Evolutionary conservation across 2,113 vertebrate species (phyloP).

Genomic region (Empidonax traillii): DNA sequence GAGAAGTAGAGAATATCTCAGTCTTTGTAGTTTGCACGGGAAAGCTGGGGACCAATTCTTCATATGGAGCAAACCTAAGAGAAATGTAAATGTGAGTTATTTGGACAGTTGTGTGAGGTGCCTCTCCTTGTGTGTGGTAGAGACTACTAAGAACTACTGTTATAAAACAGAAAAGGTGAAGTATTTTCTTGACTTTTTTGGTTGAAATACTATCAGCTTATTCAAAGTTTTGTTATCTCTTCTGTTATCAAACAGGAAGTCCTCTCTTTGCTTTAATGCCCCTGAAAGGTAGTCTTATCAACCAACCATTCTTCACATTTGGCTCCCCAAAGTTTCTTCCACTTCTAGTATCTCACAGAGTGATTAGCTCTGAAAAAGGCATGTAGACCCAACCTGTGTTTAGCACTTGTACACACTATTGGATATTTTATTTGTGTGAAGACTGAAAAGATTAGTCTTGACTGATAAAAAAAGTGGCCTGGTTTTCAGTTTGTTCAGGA

Average conservation of each 20-base stretch:
- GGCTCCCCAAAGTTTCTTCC: slow-evolving; percentile 12
- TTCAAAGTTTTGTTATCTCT: background rate
- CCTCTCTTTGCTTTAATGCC: slow-evolving; percentile 28
- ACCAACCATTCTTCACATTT: background rate
- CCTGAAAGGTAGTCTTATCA: slow-evolving; percentile 33
- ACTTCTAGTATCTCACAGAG: background rate
- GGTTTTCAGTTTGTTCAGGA: background rate
- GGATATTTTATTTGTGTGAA: background rate
- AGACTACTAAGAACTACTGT: background rate
- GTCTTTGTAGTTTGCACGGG: background rate
- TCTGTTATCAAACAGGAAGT: slow-evolving; percentile 37
- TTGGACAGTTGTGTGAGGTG: background rate
- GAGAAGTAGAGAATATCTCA: background rate
- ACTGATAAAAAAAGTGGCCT: background rate
- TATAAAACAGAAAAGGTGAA: background rate
- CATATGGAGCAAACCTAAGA: background rate
- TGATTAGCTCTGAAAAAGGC: background rate
- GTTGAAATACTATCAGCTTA: background rate
- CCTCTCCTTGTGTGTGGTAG: background rate
- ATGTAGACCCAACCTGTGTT: background rate
- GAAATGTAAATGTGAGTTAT: background rate
- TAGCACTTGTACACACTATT: background rate
- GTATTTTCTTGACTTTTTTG: background rate
- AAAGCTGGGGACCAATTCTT: background rate
- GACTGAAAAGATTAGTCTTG: background rate